These are phyloP conservation scores for Drosophila pseudoobscura DNA, from an alignment of 1,140 invertebrate genomes.

Conservation along the genomic window DNA sequence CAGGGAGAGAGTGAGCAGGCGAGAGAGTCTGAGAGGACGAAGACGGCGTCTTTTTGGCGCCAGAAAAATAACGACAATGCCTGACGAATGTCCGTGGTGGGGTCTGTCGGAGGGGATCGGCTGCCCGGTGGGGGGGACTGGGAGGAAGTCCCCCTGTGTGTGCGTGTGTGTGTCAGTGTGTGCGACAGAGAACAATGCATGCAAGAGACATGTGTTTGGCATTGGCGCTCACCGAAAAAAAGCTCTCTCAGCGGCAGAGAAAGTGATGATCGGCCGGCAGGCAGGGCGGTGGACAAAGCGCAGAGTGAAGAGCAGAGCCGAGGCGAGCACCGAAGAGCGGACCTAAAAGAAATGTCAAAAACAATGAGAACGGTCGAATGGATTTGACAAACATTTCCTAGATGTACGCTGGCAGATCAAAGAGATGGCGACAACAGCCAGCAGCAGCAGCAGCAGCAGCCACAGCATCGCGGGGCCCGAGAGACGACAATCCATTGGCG, in stretches of 20 bases:
- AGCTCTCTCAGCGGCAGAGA: conserved; percentile 20
- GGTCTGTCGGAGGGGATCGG: conserved; percentile 6
- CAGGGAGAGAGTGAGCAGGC: conserved; percentile 6
- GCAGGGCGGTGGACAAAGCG: conserved; percentile 8
- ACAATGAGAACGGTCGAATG: conserved; percentile 81
- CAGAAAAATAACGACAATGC: conserved; percentile 83
- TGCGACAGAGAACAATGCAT: conserved; percentile 32
- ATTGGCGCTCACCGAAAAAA: conserved; percentile 28
- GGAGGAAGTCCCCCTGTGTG: conserved; percentile 24
- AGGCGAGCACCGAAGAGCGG: conserved; percentile 20
- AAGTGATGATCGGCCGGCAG: conserved; percentile 39
- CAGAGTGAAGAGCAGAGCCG: background rate
- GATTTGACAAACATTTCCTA: conserved; percentile 83
- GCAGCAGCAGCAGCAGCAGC: conserved; percentile 17
- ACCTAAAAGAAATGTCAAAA: conserved; percentile 82
- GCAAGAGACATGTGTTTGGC: conserved; percentile 41
- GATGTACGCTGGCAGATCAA: conserved; percentile 82
- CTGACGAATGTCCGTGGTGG: conserved; percentile 67
- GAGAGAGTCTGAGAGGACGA: conserved; percentile 37
- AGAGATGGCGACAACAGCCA: conserved; percentile 48
- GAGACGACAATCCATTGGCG: conserved; percentile 18
- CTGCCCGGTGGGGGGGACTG: background rate
- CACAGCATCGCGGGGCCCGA: conserved; percentile 8
- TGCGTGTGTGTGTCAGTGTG: background rate
- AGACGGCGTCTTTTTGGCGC: conserved; percentile 82